phyloP scores from a whole-genome alignment of 2,888 invertebrate genomes.

The Herminia tarsipennalis region DNA sequence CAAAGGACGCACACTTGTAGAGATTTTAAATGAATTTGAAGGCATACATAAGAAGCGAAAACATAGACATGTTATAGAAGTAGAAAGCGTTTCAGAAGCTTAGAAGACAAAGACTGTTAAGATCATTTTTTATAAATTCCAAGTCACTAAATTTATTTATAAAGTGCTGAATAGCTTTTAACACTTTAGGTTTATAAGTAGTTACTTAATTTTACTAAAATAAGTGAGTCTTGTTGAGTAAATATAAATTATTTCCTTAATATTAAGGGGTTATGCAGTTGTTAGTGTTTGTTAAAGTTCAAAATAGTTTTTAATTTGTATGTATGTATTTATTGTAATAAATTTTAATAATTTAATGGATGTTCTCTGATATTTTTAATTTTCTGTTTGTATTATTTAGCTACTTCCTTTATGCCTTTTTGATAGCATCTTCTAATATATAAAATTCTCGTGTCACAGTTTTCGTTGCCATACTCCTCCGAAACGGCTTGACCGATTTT shows the following conservation, averaged over 20 bases:
- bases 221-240: slow-evolving; percentile 22
- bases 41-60: slow-evolving; percentile 73
- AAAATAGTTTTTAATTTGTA: slow-evolving; percentile 22
- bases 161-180: too few relatives aligned
- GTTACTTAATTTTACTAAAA: too few relatives aligned
- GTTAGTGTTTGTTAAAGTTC: slow-evolving; percentile 24
- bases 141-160: too few relatives aligned
- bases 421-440: too few relatives aligned
- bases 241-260: slow-evolving; percentile 38
- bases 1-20: slow-evolving; percentile 83
- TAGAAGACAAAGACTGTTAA: slow-evolving; percentile 46
- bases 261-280: slow-evolving; percentile 27
- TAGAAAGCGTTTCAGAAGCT: slow-evolving; percentile 67
- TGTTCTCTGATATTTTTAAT: neutral
- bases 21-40: slow-evolving; percentile 84
- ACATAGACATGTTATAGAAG: slow-evolving; percentile 78
- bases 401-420: too few relatives aligned
- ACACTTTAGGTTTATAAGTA: too few relatives aligned
- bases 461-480: too few relatives aligned
- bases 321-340: slow-evolving; percentile 34
- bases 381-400: neutral
- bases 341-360: slow-evolving; percentile 23
- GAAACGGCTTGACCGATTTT: too few relatives aligned
- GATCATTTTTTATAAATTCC: slow-evolving; percentile 9
- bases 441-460: too few relatives aligned